Percentiles rank a stretch among this genome's conserved stretches.
Evolutionary conservation across 2,888 invertebrate species (phyloP).

Genomic region (Athripsodes cinereus): DNA sequence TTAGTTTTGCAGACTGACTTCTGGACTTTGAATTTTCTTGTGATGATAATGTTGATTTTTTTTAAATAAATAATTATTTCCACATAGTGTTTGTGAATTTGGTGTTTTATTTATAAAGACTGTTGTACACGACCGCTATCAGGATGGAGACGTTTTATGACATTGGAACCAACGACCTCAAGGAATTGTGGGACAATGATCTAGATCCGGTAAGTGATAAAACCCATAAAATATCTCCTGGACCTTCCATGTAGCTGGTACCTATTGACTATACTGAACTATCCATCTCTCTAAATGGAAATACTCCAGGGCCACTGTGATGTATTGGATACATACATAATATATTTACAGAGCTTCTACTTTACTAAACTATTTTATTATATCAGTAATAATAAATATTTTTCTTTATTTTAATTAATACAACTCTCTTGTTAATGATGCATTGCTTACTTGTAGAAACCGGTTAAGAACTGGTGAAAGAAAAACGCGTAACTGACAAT

Average conservation of each 20-base stretch:
- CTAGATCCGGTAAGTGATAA: conserved; percentile 75
- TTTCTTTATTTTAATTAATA: no score
- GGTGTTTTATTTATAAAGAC: conserved; percentile 6
- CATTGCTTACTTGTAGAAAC: neutral
- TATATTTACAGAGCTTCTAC: no score
- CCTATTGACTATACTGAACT: no score
- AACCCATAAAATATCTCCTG: neutral
- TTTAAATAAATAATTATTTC: neutral
- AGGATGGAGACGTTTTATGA: conserved; percentile 72
- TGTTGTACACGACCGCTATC: conserved; percentile 21
- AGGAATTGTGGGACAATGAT: conserved; percentile 78
- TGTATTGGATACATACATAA: no score
- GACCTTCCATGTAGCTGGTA: neutral
- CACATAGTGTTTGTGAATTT: conserved; percentile 1
- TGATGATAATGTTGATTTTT: neutral
- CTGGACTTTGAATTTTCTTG: neutral
- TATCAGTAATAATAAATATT: neutral
- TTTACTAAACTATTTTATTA: no score
- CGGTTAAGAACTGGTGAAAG: neutral
- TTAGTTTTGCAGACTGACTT: neutral
- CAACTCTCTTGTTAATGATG: neutral
- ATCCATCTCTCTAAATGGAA: no score
- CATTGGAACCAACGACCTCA: conserved; percentile 65
- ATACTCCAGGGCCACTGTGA: no score
- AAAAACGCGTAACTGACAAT: no score